Evolutionary conservation across 2,888 invertebrate genomes (phyloP).

Genomic region (Trichacis sp.): DNA sequence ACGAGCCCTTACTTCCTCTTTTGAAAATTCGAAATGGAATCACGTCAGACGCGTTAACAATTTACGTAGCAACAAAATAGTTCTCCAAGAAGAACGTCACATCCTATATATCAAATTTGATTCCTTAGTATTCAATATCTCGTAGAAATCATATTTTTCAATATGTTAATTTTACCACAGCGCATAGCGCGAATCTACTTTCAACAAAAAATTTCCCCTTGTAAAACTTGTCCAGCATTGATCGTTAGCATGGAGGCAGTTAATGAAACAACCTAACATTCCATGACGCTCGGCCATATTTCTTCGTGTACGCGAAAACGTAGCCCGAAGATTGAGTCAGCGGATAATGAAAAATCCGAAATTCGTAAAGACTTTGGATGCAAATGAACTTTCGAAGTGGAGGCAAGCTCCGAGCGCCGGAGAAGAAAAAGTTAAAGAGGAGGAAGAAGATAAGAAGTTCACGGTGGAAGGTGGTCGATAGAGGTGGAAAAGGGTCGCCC

Average conservation of each 20-base stretch:
- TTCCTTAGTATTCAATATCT: too few relatives aligned
- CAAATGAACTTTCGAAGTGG: slow-evolving; percentile 1
- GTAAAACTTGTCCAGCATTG: slow-evolving; percentile 18
- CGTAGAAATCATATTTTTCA: too few relatives aligned
- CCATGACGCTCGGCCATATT: too few relatives aligned
- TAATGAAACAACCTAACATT: neutral
- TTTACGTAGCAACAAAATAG: too few relatives aligned
- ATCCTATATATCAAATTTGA: too few relatives aligned
- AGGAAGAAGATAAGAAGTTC: slow-evolving; percentile 45
- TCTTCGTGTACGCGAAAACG: neutral
- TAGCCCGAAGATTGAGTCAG: neutral
- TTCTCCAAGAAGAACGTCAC: too few relatives aligned
- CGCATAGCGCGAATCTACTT: neutral
- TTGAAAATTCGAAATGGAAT: too few relatives aligned
- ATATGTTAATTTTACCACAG: too few relatives aligned
- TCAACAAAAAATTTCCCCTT: slow-evolving; percentile 32
- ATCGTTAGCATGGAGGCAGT: slow-evolving; percentile 16
- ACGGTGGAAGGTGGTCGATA: slow-evolving; percentile 47
- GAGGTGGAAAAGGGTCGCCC: slow-evolving; percentile 64
- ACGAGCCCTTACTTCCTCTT: too few relatives aligned
- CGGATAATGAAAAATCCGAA: slow-evolving; percentile 1
- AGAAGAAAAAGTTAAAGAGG: slow-evolving; percentile 34
- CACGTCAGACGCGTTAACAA: too few relatives aligned
- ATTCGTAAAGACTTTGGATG: neutral
- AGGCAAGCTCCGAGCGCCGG: slow-evolving; percentile 20